Evolutionary conservation across 2,113 vertebrate species (phyloP), one percentile per base, ranked within the genome.

Genomic region (Blennius ocellaris): DNA sequence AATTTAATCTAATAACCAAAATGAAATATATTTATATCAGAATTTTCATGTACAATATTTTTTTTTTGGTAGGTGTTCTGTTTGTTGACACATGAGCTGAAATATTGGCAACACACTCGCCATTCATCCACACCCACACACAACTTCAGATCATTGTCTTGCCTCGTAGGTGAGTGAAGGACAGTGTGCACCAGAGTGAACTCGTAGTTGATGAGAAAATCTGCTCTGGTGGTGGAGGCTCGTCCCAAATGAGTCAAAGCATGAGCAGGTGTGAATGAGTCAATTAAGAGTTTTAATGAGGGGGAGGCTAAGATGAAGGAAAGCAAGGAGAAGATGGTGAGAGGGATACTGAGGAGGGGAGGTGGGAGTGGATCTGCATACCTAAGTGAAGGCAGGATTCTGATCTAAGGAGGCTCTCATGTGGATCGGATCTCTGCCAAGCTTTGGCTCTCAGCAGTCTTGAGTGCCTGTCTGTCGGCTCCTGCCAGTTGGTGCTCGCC

Each of bases 281-380:
- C 88, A 91, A 92, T 92, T 90, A 91, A 83, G 79, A 87, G 65
- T 91, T 90, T 91, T 91, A 92, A 91, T 91, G 87, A 89, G 84
- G 50, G 69, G 83, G 80, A 82, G 78, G 83, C 70, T 21, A 69
- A 75, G 68, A 82, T 73, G 87, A 85, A 81, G 85, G 70, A 73
- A 78, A 47, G 67, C 16, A 49, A 70, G 57, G 67, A 69, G 78
- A 62, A 65, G 81, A 78, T 51, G 75, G 76, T 64, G 71, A 50
- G 80, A n/a, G 60, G 55, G 11, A 6, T 65, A 66, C 36, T 10
- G 68, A 16, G 74, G 37, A 52, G 72, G 57, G 47, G 81, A 56
- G 74, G 64, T 56, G 67, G 79, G 66, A 74, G 67, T 62, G 56
- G 74, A 63, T 82, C 69, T 83, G 86, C 79, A 73, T 87, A 73